Conservation (phyloP, 2,888 invertebrate genomes). For the Carpatolechia fugitivella region DNA sequence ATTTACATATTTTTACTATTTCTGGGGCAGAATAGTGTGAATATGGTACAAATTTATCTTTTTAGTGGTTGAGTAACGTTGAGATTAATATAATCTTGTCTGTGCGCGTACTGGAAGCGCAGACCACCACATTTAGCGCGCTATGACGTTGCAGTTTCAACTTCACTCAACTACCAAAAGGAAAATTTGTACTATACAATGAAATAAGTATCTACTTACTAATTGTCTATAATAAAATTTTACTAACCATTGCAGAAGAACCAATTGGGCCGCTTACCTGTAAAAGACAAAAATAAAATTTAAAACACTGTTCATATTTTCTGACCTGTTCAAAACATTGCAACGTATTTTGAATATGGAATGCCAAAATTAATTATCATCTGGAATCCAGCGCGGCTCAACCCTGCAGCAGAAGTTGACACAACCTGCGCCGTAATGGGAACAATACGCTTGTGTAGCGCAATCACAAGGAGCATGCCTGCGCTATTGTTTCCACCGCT, state of each 20-base stretch:
- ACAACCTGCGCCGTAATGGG: slow-evolving; percentile 52
- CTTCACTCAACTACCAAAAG: too few relatives aligned
- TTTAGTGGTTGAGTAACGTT: too few relatives aligned
- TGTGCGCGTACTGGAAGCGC: too few relatives aligned
- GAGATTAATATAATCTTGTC: too few relatives aligned
- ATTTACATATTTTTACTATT: too few relatives aligned
- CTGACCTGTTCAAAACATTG: background rate
- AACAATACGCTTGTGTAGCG: slow-evolving; percentile 53
- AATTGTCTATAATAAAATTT: background rate
- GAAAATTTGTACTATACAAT: too few relatives aligned
- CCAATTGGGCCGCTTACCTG: slow-evolving; percentile 10
- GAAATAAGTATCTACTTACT: too few relatives aligned
- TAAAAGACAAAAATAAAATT: background rate
- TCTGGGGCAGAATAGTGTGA: too few relatives aligned
- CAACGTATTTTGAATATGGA: background rate
- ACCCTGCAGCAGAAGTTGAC: slow-evolving; percentile 47
- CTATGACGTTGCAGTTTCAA: too few relatives aligned
- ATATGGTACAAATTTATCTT: too few relatives aligned
- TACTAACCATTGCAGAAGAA: slow-evolving; percentile 7
- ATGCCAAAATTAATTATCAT: slow-evolving; percentile 2
- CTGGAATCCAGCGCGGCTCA: slow-evolving; percentile 22
- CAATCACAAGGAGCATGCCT: slow-evolving; percentile 57
- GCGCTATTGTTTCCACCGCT: slow-evolving; percentile 67
- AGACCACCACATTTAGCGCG: too few relatives aligned
- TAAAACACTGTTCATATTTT: background rate